Percentiles rank a stretch among this genome's conserved stretches.
Conservation (phyloP, 2,797 vertebrate species). For the Acanthopagrus latus region DNA sequence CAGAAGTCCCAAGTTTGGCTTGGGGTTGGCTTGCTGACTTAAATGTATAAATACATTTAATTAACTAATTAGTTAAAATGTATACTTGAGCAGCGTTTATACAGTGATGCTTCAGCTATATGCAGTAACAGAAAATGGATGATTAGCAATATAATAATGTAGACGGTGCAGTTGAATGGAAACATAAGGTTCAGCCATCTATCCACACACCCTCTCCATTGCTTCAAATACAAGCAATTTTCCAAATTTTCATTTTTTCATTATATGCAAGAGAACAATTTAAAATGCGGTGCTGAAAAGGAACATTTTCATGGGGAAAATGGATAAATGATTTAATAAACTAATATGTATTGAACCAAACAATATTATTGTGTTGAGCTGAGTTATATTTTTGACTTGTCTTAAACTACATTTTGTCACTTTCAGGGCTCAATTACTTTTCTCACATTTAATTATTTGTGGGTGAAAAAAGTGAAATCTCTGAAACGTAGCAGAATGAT, state of each 20-base stretch:
- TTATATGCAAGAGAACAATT: too few relatives aligned
- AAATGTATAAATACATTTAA: too few relatives aligned
- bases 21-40: background rate
- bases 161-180: background rate
- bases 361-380: background rate
- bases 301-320: background rate
- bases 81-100: background rate
- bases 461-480: conserved; percentile 4
- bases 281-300: background rate
- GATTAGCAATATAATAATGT: background rate
- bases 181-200: background rate
- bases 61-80: too few relatives aligned
- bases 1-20: background rate
- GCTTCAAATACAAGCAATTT: background rate
- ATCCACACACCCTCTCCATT: background rate
- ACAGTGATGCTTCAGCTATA: background rate
- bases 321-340: background rate
- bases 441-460: conserved; percentile 14
- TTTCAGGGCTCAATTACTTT: conserved; percentile 30
- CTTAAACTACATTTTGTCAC: conserved; percentile 23
- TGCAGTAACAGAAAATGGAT: background rate
- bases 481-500: conserved; percentile 9
- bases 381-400: conserved; percentile 9
- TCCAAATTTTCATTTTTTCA: background rate
- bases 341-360: too few relatives aligned